Evolutionary conservation across 2,113 vertebrate species (phyloP).

Genomic region (Equus quagga): DNA sequence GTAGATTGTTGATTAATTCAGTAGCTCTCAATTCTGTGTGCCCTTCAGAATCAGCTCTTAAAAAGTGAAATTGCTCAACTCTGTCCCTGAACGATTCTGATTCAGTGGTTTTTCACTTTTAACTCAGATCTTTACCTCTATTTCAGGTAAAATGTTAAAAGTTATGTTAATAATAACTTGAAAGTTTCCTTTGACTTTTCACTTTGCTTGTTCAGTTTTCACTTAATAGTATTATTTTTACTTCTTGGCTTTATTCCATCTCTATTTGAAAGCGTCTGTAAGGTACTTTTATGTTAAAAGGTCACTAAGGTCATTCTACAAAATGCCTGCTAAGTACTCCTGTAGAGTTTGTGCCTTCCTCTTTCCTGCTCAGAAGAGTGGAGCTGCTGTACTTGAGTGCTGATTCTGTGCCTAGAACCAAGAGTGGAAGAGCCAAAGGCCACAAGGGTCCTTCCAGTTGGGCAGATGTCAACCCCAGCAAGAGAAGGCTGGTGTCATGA

Average conservation of each 20-base stretch:
- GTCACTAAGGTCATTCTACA: background rate
- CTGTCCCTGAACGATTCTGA: background rate
- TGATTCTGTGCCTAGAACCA: background rate
- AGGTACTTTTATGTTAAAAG: background rate
- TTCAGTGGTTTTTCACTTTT: background rate
- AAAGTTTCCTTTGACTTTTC: conserved; percentile 10
- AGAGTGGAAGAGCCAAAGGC: background rate
- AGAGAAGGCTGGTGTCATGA: background rate
- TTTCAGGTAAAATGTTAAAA: conserved; percentile 43
- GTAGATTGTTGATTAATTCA: background rate
- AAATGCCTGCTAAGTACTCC: background rate
- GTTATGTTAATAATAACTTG: background rate
- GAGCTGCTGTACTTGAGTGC: background rate
- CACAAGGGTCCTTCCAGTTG: background rate
- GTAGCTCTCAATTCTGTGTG: background rate
- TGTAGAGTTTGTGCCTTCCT: background rate
- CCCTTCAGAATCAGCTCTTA: background rate
- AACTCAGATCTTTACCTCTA: background rate
- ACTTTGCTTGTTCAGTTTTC: conserved; percentile 10
- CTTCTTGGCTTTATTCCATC: background rate
- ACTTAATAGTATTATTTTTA: background rate
- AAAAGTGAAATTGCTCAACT: background rate
- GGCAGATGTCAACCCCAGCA: rapidly evolving
- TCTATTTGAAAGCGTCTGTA: background rate
- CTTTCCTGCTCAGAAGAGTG: background rate